Conservation (phyloP, 1,140 invertebrate species). For the Calliphora vicina region DNA sequence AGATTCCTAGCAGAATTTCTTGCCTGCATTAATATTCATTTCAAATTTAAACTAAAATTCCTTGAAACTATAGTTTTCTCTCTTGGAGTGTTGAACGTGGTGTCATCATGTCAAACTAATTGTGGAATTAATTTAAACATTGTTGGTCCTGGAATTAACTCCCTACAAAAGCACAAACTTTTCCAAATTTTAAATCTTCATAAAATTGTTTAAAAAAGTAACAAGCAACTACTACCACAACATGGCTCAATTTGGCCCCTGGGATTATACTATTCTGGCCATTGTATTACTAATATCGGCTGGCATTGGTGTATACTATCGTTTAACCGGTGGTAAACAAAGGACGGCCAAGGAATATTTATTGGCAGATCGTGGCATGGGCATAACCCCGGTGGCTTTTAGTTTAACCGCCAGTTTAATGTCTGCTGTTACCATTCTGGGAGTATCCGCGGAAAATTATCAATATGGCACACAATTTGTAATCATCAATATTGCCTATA, state of each 20-base stretch:
- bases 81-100: no score
- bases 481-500: conserved; percentile 82
- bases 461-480: conserved; percentile 84
- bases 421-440: conserved; percentile 90
- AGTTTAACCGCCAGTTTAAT: conserved; percentile 94
- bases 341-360: conserved; percentile 72
- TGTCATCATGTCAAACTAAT: no score
- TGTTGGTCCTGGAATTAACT: no score
- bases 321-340: conserved; percentile 86
- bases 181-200: no score
- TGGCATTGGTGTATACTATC: conserved; percentile 81
- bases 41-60: no score
- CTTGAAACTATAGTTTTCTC: no score
- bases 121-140: no score
- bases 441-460: conserved; percentile 87
- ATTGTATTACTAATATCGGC: conserved; percentile 72
- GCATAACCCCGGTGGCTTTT: conserved; percentile 79
- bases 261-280: conserved; percentile 74
- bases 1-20: no score
- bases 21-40: no score
- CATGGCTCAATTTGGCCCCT: conserved; percentile 55
- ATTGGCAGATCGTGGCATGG: conserved; percentile 55
- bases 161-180: no score
- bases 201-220: no score
- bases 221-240: background rate